A percentile compares a stretch with the other conserved stretches of the same genome.
These are phyloP conservation scores for Sebastes hubbsi DNA, from an alignment of 2,797 vertebrate genomes.

Conservation along the genomic window DNA sequence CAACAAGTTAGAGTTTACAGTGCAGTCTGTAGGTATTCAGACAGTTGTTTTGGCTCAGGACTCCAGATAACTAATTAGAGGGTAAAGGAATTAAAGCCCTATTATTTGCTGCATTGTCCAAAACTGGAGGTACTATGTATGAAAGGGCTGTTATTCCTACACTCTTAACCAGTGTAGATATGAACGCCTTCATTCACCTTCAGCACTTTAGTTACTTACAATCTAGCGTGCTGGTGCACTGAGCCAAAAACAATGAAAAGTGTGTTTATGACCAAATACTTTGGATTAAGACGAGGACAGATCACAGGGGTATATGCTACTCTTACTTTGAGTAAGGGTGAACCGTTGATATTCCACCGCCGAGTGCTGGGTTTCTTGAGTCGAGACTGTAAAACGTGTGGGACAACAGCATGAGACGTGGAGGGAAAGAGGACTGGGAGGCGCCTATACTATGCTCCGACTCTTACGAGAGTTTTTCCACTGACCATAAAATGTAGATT, in stretches of 20 bases:
- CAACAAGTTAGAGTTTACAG: not conserved
- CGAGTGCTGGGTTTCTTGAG: constrained; percentile 80
- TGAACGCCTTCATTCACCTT: not conserved
- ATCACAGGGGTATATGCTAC: constrained; percentile 31
- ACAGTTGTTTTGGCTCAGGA: not conserved
- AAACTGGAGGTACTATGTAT: not conserved
- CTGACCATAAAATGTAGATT: not conserved
- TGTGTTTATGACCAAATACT: constrained; percentile 22
- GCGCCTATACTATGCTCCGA: not conserved
- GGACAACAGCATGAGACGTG: constrained; percentile 68
- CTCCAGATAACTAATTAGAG: not conserved
- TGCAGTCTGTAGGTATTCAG: constrained; percentile 41
- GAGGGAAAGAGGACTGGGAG: constrained; percentile 4
- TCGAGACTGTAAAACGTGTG: constrained; percentile 77
- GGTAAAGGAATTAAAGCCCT: not conserved
- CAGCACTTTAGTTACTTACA: not conserved
- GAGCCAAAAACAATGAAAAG: constrained; percentile 4
- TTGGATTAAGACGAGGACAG: constrained; percentile 11
- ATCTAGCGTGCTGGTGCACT: not conserved
- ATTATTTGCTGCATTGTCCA: not conserved
- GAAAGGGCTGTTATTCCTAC: not conserved
- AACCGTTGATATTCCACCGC: constrained; percentile 80
- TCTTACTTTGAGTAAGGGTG: constrained; percentile 82
- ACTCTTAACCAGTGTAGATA: not conserved
- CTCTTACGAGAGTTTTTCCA: not conserved